Percentiles rank a stretch among this genome's conserved stretches.
Evolutionary conservation across 2,888 invertebrate genomes (phyloP).

Genomic region (Dryobotodes eremita): DNA sequence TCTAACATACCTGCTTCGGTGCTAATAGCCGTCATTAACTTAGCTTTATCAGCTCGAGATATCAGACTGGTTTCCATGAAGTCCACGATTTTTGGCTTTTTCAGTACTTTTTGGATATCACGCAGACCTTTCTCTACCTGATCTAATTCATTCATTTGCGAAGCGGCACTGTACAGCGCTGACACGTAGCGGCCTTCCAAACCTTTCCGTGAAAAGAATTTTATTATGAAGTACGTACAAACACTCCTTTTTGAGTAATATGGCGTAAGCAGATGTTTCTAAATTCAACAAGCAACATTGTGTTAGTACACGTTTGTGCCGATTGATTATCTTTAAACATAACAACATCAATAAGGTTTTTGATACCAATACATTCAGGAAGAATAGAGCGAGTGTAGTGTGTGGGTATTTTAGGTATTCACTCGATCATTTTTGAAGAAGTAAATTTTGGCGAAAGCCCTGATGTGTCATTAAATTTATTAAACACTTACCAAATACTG

Average conservation of each 20-base stretch:
- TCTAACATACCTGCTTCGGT: slow-evolving; percentile 73
- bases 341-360: not conserved
- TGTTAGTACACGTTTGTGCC: not conserved
- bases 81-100: slow-evolving; percentile 78
- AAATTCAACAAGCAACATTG: slow-evolving; percentile 5
- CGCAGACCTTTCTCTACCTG: slow-evolving; percentile 77
- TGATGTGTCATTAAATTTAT: not conserved
- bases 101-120: slow-evolving; percentile 72
- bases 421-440: not conserved
- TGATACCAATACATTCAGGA: not conserved
- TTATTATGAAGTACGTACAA: not conserved
- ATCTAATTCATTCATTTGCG: slow-evolving; percentile 78
- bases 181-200: slow-evolving; percentile 84
- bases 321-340: not conserved
- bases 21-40: slow-evolving; percentile 75
- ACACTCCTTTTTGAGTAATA: not conserved
- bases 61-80: slow-evolving; percentile 83
- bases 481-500: slow-evolving; percentile 79
- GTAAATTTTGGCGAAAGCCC: not conserved
- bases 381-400: not conserved
- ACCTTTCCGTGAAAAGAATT: slow-evolving; percentile 68
- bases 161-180: slow-evolving; percentile 82
- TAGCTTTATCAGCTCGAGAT: slow-evolving; percentile 76
- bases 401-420: not conserved
- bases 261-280: not conserved